These are phyloP conservation scores for Lycia hirtaria DNA, from an alignment of 2,888 invertebrate genomes.

Conservation along the genomic window DNA sequence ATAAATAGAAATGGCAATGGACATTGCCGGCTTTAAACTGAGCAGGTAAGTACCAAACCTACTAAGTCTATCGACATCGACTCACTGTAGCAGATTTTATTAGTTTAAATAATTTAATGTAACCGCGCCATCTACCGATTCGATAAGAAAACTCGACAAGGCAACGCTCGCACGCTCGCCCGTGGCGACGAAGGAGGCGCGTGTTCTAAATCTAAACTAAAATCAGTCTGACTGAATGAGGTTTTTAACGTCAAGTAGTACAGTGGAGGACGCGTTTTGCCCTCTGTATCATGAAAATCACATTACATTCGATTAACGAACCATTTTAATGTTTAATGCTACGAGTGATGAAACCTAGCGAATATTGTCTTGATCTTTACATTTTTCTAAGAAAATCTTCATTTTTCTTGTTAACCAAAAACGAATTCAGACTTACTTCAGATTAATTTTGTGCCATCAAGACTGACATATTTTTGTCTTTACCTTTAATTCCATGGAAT, in stretches of 20 bases:
- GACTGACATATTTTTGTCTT: too few species aligned
- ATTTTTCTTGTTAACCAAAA: too few species aligned
- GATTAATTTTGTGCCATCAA: too few species aligned
- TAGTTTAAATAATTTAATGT: not conserved
- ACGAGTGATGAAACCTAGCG: too few species aligned
- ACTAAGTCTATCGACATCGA: not conserved
- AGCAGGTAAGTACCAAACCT: not conserved
- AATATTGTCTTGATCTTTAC: too few species aligned
- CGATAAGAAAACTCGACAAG: conserved; percentile 3
- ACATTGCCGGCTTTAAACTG: not conserved
- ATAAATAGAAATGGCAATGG: not conserved
- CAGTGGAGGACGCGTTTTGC: not conserved
- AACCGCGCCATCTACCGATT: conserved; percentile 11
- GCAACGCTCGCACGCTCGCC: not conserved
- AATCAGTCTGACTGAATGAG: not conserved
- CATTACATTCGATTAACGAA: too few species aligned
- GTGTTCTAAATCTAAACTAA: too few species aligned
- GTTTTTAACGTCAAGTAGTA: not conserved
- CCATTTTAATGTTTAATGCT: too few species aligned
- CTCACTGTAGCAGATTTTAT: too few species aligned
- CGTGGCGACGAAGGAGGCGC: not conserved
- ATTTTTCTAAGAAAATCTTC: too few species aligned
- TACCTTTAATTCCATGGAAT: too few species aligned
- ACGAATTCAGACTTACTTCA: too few species aligned
- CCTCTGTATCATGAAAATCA: not conserved